Evolutionary conservation across 1,140 invertebrate species (phyloP).

Genomic region (Pollicipes pollicipes): DNA sequence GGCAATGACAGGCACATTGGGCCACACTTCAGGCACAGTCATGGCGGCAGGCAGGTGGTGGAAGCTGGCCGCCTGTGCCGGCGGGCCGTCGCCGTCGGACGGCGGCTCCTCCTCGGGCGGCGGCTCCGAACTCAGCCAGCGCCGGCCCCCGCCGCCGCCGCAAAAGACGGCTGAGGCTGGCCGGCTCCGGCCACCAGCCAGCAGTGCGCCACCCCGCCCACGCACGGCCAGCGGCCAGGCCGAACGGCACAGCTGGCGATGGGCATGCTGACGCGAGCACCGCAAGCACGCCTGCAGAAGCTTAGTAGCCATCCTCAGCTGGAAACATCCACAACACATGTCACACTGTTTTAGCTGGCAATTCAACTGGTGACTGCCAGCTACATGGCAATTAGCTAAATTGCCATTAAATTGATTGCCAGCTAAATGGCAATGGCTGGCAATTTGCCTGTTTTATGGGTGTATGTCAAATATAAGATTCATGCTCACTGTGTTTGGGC

Average conservation of each 20-base stretch:
- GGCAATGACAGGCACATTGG: constrained; percentile 84
- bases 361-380: too few species aligned
- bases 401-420: too few species aligned
- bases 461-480: too few species aligned
- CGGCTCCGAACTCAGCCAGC: neutral
- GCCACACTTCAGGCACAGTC: constrained; percentile 91
- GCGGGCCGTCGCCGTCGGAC: neutral
- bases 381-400: too few species aligned
- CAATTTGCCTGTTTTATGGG: too few species aligned
- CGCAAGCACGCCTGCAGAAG: neutral
- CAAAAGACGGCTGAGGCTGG: neutral
- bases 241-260: neutral
- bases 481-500: too few species aligned
- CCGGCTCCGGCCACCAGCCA: neutral
- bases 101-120: neutral
- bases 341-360: too few species aligned
- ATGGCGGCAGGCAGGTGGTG: constrained; percentile 54
- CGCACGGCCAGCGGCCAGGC: neutral
- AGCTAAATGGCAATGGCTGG: too few species aligned
- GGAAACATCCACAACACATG: too few species aligned
- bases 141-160: too few species aligned
- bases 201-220: neutral
- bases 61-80: neutral
- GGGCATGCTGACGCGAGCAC: neutral
- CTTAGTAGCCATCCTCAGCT: neutral